phyloP scores from a whole-genome alignment of 2,113 vertebrate genomes.

The Heteronetta atricapilla region DNA sequence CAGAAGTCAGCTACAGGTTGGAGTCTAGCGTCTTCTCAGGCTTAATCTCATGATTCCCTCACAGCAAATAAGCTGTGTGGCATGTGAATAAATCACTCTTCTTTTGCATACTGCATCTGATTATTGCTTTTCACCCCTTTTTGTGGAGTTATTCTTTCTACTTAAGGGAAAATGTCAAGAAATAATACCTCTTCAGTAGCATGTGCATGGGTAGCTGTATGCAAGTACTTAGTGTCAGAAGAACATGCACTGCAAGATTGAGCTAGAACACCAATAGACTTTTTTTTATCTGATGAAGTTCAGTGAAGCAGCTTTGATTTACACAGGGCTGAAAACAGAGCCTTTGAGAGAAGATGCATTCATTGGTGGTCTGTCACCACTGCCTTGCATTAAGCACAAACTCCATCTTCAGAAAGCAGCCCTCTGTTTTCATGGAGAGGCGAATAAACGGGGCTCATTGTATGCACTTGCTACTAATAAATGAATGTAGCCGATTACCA shows the following conservation, averaged over 20 bases:
- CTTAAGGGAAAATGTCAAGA: neutral
- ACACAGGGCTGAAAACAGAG: neutral
- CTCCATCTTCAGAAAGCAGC: neutral
- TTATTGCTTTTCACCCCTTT: neutral
- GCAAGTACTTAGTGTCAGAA: neutral
- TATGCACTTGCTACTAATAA: neutral
- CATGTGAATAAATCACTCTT: neutral
- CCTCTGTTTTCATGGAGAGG: neutral
- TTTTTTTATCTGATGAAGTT: neutral
- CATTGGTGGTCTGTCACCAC: neutral
- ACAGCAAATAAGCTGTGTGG: neutral
- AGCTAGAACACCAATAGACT: neutral
- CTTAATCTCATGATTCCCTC: neutral
- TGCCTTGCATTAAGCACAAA: neutral
- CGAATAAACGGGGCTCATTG: neutral
- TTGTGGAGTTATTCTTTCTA: neutral
- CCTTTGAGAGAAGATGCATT: neutral
- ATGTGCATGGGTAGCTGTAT: neutral
- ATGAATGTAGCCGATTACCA: constrained; percentile 1
- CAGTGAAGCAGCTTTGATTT: neutral
- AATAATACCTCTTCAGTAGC: neutral
- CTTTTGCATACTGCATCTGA: neutral
- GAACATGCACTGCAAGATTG: neutral
- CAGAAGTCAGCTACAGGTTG: neutral
- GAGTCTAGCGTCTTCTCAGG: neutral